Evolutionary conservation across 2,797 vertebrate species (phyloP).

Genomic region (Nasua narica): DNA sequence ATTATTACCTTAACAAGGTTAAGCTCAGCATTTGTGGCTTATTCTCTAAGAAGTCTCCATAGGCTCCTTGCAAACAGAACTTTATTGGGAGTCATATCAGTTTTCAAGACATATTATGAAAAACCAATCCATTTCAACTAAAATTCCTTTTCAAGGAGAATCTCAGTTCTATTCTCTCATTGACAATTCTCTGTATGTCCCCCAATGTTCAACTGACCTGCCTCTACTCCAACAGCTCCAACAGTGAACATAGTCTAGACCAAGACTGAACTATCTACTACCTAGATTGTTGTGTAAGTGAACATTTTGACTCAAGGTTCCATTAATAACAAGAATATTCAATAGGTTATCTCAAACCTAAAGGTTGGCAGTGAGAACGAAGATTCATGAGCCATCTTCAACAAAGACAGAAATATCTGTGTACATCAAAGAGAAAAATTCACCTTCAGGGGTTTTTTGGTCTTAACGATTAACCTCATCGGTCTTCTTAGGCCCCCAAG

Average conservation of each 20-base stretch:
- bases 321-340: neutral
- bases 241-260: neutral
- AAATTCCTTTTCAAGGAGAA: neutral
- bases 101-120: neutral
- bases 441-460: neutral
- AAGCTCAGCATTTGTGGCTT: neutral
- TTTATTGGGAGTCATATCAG: neutral
- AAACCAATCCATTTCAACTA: neutral
- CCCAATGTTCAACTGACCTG: neutral
- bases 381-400: neutral
- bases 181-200: neutral
- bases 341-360: neutral
- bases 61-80: neutral
- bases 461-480: constrained; percentile 27
- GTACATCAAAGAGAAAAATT: neutral
- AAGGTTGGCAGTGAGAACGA: neutral
- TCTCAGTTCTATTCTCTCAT: neutral
- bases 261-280: neutral
- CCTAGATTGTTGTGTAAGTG: neutral
- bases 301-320: neutral
- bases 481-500: constrained; percentile 45
- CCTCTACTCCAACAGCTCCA: neutral
- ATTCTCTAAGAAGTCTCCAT: neutral
- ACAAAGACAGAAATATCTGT: neutral
- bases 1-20: neutral